Conservation (phyloP, 2,797 vertebrate species). For the Sphenodon punctatus region DNA sequence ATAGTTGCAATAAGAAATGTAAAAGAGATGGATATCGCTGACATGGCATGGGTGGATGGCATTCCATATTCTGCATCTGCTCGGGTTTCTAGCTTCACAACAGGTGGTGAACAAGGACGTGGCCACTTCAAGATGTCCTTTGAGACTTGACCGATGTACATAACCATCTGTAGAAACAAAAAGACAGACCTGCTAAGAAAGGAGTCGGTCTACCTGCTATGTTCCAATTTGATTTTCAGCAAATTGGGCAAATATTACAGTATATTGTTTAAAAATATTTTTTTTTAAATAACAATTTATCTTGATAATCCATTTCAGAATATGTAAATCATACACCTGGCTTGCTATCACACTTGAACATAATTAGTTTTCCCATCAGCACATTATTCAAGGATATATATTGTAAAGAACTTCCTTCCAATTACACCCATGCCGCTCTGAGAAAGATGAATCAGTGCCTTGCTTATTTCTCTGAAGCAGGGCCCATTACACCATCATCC, state of each 20-base stretch:
- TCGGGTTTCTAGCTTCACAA: constrained; percentile 90
- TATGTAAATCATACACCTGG: too few relatives aligned
- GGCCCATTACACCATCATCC: too few relatives aligned
- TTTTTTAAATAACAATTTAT: too few relatives aligned
- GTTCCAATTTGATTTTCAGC: not conserved
- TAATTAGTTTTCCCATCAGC: too few relatives aligned
- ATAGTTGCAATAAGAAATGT: constrained; percentile 84
- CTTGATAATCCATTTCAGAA: too few relatives aligned
- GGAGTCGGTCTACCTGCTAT: not conserved
- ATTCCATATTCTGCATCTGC: constrained; percentile 90
- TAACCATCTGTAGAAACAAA: constrained; percentile 83
- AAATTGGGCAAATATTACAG: not conserved
- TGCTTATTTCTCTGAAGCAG: too few relatives aligned
- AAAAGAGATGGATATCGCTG: constrained; percentile 90
- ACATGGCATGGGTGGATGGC: constrained; percentile 97
- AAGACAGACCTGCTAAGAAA: not conserved
- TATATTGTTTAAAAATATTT: not conserved
- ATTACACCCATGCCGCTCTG: too few relatives aligned
- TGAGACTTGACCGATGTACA: constrained; percentile 94
- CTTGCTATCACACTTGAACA: too few relatives aligned
- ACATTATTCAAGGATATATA: too few relatives aligned
- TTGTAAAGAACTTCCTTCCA: too few relatives aligned
- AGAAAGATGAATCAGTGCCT: too few relatives aligned
- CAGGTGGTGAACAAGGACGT: constrained; percentile 88
- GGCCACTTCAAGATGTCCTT: constrained; percentile 95